Evolutionary conservation across 2,113 vertebrate genomes (phyloP), one percentile per base, ranked within the genome.

Genomic region (Pogona vitticeps): DNA sequence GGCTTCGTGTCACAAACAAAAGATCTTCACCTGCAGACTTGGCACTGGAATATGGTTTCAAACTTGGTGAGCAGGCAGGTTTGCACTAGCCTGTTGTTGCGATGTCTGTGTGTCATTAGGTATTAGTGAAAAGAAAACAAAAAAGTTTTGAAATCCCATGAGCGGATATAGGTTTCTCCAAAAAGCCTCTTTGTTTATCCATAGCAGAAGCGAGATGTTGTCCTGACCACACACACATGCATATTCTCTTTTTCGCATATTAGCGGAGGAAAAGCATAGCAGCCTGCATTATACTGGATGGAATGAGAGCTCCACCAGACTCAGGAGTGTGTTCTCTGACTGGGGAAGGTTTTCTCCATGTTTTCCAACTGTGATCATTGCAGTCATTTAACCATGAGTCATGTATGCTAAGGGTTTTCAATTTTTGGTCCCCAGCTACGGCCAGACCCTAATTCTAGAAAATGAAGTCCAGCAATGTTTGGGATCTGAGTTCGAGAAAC

Each of bases 201-300:
- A 91, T 91, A 93, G 91, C 91, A 96, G 92, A 81, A 90, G 82
- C 7, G 94, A 93, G 92, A 92, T 94, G 93, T 93, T n/a, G n/a
- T n/a, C 91, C 91, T 95, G 94, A 94, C 92, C 94, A 94, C 93
- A 94, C 93, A 94, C 91, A 95, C 89, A 93, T n/a, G n/a, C n/a
- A n/a, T n/a, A n/a, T 88, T 87, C 85, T 80, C 31, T 94, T 93
- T 90, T 59, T 79, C 17, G n/a, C n/a, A n/a, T n/a, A n/a, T n/a
- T n/a, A n/a, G n/a, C n/a, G n/a, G n/a, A n/a, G n/a, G n/a, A n/a
- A 46, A 2, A 38, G 6, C 52, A 59, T 7, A 59, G 36, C 20
- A 18, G 31, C 2, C 7, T 59, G 14, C 26, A 36, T 65, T 28
- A 63, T 31, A 42, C 36, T n/a, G n/a, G n/a, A n/a, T n/a, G n/a